Percentiles rank a stretch among this genome's conserved stretches.
These are phyloP conservation scores for Vanessa atalanta DNA, from an alignment of 1,140 invertebrate species.

Conservation along the genomic window DNA sequence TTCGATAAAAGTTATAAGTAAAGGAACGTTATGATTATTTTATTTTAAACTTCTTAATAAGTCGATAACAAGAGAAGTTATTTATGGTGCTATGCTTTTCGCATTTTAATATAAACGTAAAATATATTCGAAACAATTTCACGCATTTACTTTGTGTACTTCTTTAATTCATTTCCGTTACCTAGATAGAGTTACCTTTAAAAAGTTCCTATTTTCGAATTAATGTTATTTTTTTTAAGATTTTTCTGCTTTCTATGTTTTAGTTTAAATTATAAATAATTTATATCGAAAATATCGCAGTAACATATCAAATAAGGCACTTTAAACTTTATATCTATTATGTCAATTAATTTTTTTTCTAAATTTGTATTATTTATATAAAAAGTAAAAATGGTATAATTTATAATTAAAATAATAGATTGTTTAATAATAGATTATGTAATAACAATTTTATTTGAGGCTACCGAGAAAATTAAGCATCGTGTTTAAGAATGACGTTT, in stretches of 20 bases:
- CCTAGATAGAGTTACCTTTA: slow-evolving; percentile 12
- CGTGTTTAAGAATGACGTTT: too few species aligned
- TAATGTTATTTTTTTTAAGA: not conserved
- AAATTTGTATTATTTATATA: too few species aligned
- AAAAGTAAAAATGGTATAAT: not conserved
- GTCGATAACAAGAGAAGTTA: not conserved
- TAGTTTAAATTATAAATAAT: not conserved
- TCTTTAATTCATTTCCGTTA: not conserved
- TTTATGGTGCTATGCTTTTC: not conserved
- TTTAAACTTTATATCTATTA: not conserved
- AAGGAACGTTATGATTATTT: not conserved
- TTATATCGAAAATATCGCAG: not conserved
- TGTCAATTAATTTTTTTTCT: not conserved
- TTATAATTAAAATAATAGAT: not conserved
- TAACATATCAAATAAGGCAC: slow-evolving; percentile 2
- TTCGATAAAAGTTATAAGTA: not conserved
- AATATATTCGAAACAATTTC: not conserved
- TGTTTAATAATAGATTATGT: too few species aligned
- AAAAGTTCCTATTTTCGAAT: slow-evolving; percentile 24
- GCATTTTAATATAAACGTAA: slow-evolving; percentile 2
- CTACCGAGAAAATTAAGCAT: too few species aligned
- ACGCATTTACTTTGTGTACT: not conserved
- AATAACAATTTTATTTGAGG: too few species aligned
- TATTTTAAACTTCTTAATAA: not conserved
- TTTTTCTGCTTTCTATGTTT: not conserved